Evolutionary conservation across 2,888 invertebrate species (phyloP).

Genomic region (Lamellibrachia satsuma): DNA sequence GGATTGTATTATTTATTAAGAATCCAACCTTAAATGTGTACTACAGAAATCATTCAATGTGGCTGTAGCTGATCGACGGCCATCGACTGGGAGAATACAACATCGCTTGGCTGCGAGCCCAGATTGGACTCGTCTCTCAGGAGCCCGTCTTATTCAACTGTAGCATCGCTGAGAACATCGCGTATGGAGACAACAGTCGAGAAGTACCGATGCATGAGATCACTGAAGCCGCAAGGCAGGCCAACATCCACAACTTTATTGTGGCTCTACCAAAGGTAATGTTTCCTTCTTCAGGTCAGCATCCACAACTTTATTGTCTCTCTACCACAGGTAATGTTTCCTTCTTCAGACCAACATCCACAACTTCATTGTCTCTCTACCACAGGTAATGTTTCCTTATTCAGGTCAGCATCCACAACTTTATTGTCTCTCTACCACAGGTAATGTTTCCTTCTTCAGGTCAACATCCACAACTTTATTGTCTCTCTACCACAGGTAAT

Average conservation of each 20-base stretch:
- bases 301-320: too few relatives aligned
- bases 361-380: too few relatives aligned
- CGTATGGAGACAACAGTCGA: constrained; percentile 46
- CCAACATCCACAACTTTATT: constrained; percentile 29
- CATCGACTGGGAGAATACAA: constrained; percentile 61
- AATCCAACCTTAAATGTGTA: neutral
- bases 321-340: too few relatives aligned
- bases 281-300: too few relatives aligned
- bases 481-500: too few relatives aligned
- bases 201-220: constrained; percentile 41
- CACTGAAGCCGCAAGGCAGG: constrained; percentile 43
- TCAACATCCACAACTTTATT: too few relatives aligned
- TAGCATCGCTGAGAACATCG: constrained; percentile 44
- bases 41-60: neutral
- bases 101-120: constrained; percentile 62
- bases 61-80: neutral
- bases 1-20: neutral
- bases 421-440: too few relatives aligned
- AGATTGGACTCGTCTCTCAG: constrained; percentile 39
- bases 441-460: too few relatives aligned
- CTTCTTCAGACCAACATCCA: too few relatives aligned
- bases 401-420: too few relatives aligned
- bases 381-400: too few relatives aligned
- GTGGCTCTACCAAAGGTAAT: neutral
- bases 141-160: constrained; percentile 40